Percentiles rank a stretch among this genome's conserved stretches.
phyloP scores from a whole-genome alignment of 2,797 vertebrate genomes.

The Scolopax bukidnonensis region DNA sequence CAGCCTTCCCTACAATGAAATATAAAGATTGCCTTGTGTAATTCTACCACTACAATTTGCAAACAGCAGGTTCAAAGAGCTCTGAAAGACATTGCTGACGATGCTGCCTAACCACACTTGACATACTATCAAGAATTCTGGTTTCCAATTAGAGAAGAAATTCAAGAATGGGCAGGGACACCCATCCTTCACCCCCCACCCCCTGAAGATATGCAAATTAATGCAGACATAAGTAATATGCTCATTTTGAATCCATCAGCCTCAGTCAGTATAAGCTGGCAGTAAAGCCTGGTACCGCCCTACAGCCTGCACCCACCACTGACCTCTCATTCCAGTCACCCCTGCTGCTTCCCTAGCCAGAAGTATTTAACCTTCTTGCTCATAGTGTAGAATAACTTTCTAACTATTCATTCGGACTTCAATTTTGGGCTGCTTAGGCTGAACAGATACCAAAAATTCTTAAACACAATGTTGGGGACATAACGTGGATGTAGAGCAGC shows the following conservation, averaged over 20 bases:
- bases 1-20: not conserved
- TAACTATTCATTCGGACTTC: not conserved
- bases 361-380: not conserved
- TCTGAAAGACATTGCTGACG: not conserved
- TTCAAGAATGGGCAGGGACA: not conserved
- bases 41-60: not conserved
- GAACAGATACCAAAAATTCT: not conserved
- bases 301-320: fast-evolving
- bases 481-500: not conserved
- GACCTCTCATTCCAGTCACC: not conserved
- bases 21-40: not conserved
- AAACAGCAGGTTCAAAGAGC: not conserved
- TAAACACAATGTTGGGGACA: not conserved
- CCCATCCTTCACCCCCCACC: not conserved
- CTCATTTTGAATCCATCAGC: not conserved
- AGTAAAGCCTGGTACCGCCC: not conserved
- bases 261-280: not conserved
- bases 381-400: not conserved
- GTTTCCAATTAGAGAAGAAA: not conserved
- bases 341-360: fast-evolving
- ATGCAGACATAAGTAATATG: not conserved
- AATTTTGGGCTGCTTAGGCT: not conserved
- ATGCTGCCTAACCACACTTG: not conserved
- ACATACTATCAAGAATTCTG: not conserved
- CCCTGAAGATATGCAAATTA: not conserved